These are phyloP conservation scores for Oxyura jamaicensis DNA, from an alignment of 2,113 vertebrate species.

Conservation along the genomic window DNA sequence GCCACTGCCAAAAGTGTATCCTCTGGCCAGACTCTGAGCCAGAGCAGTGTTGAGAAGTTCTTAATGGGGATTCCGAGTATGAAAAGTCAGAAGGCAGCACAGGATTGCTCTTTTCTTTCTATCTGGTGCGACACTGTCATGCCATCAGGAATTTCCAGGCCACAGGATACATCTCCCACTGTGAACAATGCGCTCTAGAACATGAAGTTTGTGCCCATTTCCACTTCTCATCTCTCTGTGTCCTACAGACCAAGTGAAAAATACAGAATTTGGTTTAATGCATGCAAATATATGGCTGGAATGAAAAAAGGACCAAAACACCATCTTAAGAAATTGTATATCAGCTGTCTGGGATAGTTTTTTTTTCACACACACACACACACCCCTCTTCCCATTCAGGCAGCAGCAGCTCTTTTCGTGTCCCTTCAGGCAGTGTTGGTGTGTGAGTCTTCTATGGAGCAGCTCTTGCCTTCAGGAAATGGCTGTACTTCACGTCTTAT, in stretches of 20 bases:
- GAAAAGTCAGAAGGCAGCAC: neutral
- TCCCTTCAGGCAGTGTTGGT: neutral
- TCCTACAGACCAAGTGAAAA: neutral
- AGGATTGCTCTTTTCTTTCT: neutral
- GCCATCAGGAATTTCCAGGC: neutral
- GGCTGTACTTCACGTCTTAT: neutral
- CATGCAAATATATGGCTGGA: rapidly evolving
- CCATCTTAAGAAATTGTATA: neutral
- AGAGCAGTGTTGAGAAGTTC: neutral
- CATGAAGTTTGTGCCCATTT: neutral
- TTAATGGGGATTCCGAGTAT: neutral
- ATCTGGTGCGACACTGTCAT: neutral
- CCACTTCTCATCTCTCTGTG: neutral
- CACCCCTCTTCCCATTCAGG: neutral
- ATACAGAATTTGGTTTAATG: neutral
- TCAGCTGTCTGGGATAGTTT: neutral
- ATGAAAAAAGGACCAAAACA: neutral
- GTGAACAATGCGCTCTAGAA: neutral
- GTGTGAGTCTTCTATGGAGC: neutral
- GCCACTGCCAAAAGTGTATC: neutral
- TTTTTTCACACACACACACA: neutral
- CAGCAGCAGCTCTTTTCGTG: neutral
- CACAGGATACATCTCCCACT: neutral
- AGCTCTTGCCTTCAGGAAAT: neutral
- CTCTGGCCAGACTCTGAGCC: rapidly evolving